These are phyloP conservation scores for Ophthalmolycus amberensis DNA, from an alignment of 2,113 vertebrate species.

Conservation along the genomic window DNA sequence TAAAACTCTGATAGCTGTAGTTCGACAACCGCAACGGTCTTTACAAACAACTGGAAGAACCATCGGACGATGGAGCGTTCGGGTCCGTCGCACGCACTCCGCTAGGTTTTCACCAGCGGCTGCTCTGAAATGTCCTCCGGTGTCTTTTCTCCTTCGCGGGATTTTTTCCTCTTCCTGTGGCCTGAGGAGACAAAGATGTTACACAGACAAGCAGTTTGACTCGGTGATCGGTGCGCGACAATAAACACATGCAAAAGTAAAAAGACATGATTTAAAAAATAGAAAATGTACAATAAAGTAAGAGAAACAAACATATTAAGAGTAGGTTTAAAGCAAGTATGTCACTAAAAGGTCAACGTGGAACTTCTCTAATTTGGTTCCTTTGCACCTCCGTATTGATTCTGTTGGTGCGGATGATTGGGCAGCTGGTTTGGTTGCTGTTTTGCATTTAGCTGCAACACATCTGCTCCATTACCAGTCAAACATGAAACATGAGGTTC, in stretches of 20 bases:
- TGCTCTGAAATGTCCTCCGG: constrained; percentile 86
- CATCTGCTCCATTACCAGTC: not conserved
- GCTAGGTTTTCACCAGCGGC: constrained; percentile 81
- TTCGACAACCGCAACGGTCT: constrained; percentile 22
- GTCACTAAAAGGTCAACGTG: no score
- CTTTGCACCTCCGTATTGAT: no score
- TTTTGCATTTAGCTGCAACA: no score
- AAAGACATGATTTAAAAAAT: no score
- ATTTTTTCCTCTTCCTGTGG: constrained; percentile 88
- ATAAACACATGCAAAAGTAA: no score
- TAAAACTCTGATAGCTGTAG: constrained; percentile 72
- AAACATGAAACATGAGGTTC: not conserved
- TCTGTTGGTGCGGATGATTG: no score
- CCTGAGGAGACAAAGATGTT: constrained; percentile 78
- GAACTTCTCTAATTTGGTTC: no score
- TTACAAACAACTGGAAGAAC: constrained; percentile 41
- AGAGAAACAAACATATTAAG: no score
- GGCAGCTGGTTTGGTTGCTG: no score
- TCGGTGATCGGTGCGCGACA: no score
- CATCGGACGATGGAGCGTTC: constrained; percentile 18
- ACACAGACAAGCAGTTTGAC: not conserved
- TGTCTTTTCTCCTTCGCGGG: constrained; percentile 84
- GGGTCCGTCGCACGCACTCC: not conserved
- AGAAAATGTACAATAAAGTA: no score
- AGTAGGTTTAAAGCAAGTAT: no score